Evolutionary conservation across 2,797 vertebrate genomes (phyloP).

Genomic region (Chaenodraco wilsoni): DNA sequence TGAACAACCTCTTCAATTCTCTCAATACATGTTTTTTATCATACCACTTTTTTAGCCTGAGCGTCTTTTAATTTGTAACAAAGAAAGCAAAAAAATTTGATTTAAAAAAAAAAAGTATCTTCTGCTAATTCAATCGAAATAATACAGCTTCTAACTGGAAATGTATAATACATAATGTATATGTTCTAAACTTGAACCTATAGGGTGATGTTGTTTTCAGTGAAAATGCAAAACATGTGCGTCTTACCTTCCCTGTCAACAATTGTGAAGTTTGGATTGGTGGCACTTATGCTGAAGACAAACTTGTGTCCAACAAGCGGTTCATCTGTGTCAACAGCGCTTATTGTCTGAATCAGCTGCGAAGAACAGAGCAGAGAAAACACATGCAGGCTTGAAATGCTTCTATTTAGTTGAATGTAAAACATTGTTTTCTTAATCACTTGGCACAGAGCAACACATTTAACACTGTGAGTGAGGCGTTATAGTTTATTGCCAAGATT

Average conservation of each 20-base stretch:
- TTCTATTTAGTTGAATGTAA: neutral
- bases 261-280: constrained; percentile 97
- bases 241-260: constrained; percentile 93
- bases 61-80: neutral
- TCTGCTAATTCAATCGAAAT: too few species aligned
- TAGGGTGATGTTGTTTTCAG: neutral
- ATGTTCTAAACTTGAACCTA: too few species aligned
- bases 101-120: too few species aligned
- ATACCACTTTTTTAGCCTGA: neutral
- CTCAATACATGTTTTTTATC: too few species aligned
- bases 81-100: neutral
- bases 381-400: neutral
- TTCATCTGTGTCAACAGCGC: constrained; percentile 96
- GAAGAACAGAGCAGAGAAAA: neutral
- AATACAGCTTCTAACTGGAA: neutral
- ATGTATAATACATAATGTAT: neutral
- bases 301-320: constrained; percentile 97
- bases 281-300: constrained; percentile 93
- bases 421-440: neutral
- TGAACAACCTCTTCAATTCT: neutral
- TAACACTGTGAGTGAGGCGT: neutral
- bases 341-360: constrained; percentile 98
- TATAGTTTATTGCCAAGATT: neutral
- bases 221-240: neutral
- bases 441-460: neutral